Evolutionary conservation across 2,888 invertebrate species (phyloP), one percentile per base, ranked within the genome.

Genomic region (Aphidius colemani): DNA sequence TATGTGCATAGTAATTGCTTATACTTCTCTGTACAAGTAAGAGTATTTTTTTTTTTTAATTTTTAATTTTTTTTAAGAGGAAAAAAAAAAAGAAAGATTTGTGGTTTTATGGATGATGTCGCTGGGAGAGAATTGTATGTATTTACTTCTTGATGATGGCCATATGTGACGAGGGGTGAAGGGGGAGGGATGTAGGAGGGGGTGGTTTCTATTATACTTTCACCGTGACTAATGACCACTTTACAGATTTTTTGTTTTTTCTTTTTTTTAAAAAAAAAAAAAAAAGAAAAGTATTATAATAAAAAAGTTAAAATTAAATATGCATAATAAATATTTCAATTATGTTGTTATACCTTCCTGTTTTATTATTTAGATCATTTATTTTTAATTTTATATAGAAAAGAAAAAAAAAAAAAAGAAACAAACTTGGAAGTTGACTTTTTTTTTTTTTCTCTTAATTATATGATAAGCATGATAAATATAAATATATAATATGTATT

Each of bases 221-320:
- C 78, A 75, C 79, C 78, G 78, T 79, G 78, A 78, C 78, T 79
- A 71, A 74, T 75, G 73, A 76, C 78, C 78, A 79, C 78, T 70
- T 72, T 67, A 51, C 11, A 7, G 6, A 51, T 30, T 30, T 30
- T 30, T 30, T 30, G 3, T 30, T 30, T 30, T 30, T 30, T 30
- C 13, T 13, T 13, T 13, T 13, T 13, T 13, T 13, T 13, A 13
- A 44, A 66, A 56, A 61, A 64, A 59, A 58, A 61, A 45, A 40
- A 58, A 49, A 57, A 55, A n/a, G n/a, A n/a, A n/a, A n/a, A n/a
- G n/a, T n/a, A n/a, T n/a, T 56, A 44, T 49, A 49, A 46, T 61
- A 58, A 40, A 43, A 39, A 53, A 60, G 53, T 53, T 41, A 61
- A 59, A 30, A 30, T 30, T 30, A 30, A 30, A 30, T 30, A 30